Percentiles rank a stretch among this genome's conserved stretches.
These are phyloP conservation scores for Drosophila leontia DNA, from an alignment of 1,140 invertebrate species.

Conservation along the genomic window DNA sequence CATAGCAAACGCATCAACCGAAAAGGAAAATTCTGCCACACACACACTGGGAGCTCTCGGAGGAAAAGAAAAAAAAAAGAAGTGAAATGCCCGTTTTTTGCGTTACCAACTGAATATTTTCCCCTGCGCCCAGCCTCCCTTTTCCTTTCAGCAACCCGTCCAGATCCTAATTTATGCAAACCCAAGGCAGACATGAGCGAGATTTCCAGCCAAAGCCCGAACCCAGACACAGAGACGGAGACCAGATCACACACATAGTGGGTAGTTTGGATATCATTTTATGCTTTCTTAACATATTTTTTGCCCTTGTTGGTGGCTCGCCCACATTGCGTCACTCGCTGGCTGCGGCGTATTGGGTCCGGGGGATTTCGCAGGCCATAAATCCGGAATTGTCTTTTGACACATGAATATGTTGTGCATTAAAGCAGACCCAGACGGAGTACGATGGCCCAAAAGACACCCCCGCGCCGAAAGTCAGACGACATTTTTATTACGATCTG, in stretches of 20 bases:
- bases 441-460: slow-evolving; percentile 25
- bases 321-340: slow-evolving; percentile 69
- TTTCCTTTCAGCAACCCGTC: slow-evolving; percentile 35
- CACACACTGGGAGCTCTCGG: slow-evolving; percentile 19
- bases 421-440: slow-evolving; percentile 57
- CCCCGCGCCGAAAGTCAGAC: slow-evolving; percentile 46
- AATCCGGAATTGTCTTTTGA: slow-evolving; percentile 84
- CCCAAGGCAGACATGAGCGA: slow-evolving; percentile 64
- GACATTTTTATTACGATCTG: slow-evolving; percentile 72
- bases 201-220: slow-evolving; percentile 55
- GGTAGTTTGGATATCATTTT: slow-evolving; percentile 77
- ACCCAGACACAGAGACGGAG: slow-evolving; percentile 12
- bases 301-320: slow-evolving; percentile 39
- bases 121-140: slow-evolving; percentile 3
- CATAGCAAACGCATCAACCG: slow-evolving; percentile 73
- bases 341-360: slow-evolving; percentile 14
- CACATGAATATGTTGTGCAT: slow-evolving; percentile 84
- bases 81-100: slow-evolving; percentile 52
- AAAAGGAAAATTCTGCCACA: slow-evolving; percentile 56
- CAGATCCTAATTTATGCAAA: slow-evolving; percentile 77
- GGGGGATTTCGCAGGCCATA: slow-evolving; percentile 77
- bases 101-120: slow-evolving; percentile 59
- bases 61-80: slow-evolving; percentile 3
- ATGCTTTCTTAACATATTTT: slow-evolving; percentile 83
- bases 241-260: slow-evolving; percentile 35